A percentile compares a stretch with the other conserved stretches of the same genome.
Conservation (phyloP, 2,797 vertebrate genomes). For the Anisognathus igniventris region DNA sequence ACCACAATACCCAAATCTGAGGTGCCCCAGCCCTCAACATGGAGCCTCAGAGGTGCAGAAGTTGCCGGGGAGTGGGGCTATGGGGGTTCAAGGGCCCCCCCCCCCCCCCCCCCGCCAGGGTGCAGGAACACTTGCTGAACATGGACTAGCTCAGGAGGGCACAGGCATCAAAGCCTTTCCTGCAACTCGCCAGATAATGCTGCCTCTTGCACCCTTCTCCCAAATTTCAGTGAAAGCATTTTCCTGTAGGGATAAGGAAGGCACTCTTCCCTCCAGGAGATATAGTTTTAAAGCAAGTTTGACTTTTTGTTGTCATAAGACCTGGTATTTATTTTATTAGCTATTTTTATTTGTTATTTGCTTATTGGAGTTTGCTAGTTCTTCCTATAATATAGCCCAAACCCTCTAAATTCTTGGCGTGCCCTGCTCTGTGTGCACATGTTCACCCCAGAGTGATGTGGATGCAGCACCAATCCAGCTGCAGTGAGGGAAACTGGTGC, state of each 20-base stretch:
- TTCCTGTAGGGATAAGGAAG: neutral
- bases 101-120: no score
- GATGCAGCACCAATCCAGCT: neutral
- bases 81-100: no score
- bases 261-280: neutral
- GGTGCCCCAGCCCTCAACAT: neutral
- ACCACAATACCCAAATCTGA: neutral
- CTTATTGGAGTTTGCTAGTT: neutral
- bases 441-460: neutral
- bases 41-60: neutral
- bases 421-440: accelerated
- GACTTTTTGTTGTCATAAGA: neutral
- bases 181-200: neutral
- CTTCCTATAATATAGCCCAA: neutral
- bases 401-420: neutral
- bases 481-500: neutral
- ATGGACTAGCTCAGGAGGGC: neutral
- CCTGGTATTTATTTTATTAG: neutral
- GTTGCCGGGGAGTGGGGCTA: accelerated
- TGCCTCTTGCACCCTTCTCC: neutral
- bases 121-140: neutral
- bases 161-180: neutral
- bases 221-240: neutral
- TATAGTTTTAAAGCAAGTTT: neutral
- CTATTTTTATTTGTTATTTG: neutral